These are phyloP conservation scores for Drosophila nasuta DNA, from an alignment of 1,140 invertebrate species.

Conservation along the genomic window DNA sequence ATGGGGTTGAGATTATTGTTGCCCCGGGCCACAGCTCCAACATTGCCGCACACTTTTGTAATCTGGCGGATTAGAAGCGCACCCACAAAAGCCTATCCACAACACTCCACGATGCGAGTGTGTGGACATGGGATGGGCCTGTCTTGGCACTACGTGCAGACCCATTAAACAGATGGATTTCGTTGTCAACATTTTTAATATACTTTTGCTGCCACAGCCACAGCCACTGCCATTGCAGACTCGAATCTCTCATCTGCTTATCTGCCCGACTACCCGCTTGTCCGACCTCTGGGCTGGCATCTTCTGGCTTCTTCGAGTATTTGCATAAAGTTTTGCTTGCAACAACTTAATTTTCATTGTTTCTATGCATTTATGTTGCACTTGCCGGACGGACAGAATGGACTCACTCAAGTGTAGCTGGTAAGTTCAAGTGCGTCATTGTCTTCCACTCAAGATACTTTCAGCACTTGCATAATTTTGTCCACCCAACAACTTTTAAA, in stretches of 20 bases:
- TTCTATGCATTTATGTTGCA: constrained; percentile 80
- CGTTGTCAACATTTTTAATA: constrained; percentile 69
- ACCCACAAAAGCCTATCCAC: constrained; percentile 27
- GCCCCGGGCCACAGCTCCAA: constrained; percentile 37
- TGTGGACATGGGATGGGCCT: constrained; percentile 33
- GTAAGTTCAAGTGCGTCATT: constrained; percentile 73
- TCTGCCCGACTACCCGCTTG: constrained; percentile 7
- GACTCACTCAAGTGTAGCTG: constrained; percentile 50
- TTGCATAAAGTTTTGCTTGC: constrained; percentile 56
- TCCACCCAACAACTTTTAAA: constrained; percentile 2
- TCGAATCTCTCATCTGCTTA: constrained; percentile 22
- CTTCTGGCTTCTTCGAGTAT: constrained; percentile 30
- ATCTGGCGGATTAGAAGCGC: constrained; percentile 68
- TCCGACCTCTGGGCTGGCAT: constrained; percentile 28
- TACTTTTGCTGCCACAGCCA: constrained; percentile 42
- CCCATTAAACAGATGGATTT: constrained; percentile 83
- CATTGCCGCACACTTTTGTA: constrained; percentile 63
- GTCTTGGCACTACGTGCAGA: constrained; percentile 36
- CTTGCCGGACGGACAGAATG: constrained; percentile 44
- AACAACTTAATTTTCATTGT: constrained; percentile 79
- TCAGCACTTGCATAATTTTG: constrained; percentile 53
- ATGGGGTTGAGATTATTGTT: constrained; percentile 45
- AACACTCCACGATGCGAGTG: constrained; percentile 12
- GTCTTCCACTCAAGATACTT: constrained; percentile 59
- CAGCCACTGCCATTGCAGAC: constrained; percentile 7